Evolutionary conservation across 2,797 vertebrate species (phyloP), one percentile per base, ranked within the genome.

Genomic region (Alectoris magna): DNA sequence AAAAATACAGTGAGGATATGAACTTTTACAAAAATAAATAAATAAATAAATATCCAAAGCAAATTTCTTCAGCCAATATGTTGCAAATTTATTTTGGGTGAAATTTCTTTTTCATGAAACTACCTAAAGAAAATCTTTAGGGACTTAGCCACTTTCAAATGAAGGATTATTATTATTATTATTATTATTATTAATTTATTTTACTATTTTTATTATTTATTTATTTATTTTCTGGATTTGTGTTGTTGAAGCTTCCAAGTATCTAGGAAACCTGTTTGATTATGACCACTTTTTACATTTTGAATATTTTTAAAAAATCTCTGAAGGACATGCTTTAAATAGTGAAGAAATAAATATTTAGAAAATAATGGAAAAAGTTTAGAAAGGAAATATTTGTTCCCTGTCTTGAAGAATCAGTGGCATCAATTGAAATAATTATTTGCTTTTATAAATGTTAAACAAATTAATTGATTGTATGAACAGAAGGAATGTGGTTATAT

Each of bases 131-230:
- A 56, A 55, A 18, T 5, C 1, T 72, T 38, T 14, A 34, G 62
- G 1, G 1, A 1, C 1, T 76, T 86, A 63, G 53, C 38, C 0
- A 1, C 2, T 55, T 39, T 12, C 13, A 62, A 0, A 0, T 21
- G 14, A 1, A 36, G 14, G 9, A 41, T 15, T 51, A 34, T 34
- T 34, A 34, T 34, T 34, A 34, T 34, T 34, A 34, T 34, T 34
- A 34, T 34, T 34, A 34, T 26, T 11, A 7, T 49, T 41, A 41
- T 41, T 41, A 11, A 41, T 41, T 41, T 41, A 11, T 41, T 39
- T 39, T 39, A 9, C 9, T 39, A 9, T 39, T 9, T 39, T 39
- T 9, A 9, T 43, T 16, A 14, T 12, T 16, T 16, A 6, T 16
- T 43, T 43, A 6, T 43, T 59, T 5, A 12, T 1, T 4, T 49